phyloP scores from a whole-genome alignment of 1,140 invertebrate species.

The Drosophila ficusphila region DNA sequence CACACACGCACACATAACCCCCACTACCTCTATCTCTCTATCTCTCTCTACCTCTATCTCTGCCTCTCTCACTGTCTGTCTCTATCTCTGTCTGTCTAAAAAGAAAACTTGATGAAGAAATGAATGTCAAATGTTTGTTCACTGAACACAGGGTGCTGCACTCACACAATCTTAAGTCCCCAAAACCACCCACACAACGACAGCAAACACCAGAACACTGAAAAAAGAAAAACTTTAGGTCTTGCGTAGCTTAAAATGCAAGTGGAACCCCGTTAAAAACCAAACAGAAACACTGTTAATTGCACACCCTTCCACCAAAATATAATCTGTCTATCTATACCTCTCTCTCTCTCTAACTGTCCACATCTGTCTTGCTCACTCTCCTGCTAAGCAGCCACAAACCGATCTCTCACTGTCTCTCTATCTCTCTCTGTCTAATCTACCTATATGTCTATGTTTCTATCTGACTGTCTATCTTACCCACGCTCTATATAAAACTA shows the following conservation, averaged over 20 bases:
- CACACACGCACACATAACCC: conserved; percentile 35
- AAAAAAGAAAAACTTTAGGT: conserved; percentile 41
- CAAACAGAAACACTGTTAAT: conserved; percentile 14
- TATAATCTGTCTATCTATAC: conserved; percentile 43
- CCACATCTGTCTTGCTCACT: conserved; percentile 57
- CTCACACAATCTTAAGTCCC: conserved; percentile 19
- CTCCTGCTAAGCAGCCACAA: conserved; percentile 46
- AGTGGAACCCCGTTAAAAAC: conserved; percentile 40
- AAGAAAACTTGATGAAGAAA: conserved; percentile 39
- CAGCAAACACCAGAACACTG: conserved; percentile 1
- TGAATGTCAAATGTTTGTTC: conserved; percentile 76
- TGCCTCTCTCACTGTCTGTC: conserved; percentile 30
- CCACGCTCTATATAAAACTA: conserved; percentile 56
- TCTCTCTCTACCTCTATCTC: neutral
- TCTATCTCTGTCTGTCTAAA: conserved; percentile 32
- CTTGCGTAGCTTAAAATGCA: conserved; percentile 57
- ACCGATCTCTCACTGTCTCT: conserved; percentile 35
- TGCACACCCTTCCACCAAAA: conserved; percentile 33
- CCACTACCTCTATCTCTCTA: conserved; percentile 18
- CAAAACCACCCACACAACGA: conserved; percentile 3
- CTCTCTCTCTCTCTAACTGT: conserved; percentile 35
- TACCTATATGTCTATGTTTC: conserved; percentile 41
- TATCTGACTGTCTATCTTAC: conserved; percentile 58
- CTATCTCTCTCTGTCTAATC: conserved; percentile 27
- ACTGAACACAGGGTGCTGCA: conserved; percentile 72